Conservation (phyloP, 2,888 invertebrate species). For the Limnephilus lunatus region DNA sequence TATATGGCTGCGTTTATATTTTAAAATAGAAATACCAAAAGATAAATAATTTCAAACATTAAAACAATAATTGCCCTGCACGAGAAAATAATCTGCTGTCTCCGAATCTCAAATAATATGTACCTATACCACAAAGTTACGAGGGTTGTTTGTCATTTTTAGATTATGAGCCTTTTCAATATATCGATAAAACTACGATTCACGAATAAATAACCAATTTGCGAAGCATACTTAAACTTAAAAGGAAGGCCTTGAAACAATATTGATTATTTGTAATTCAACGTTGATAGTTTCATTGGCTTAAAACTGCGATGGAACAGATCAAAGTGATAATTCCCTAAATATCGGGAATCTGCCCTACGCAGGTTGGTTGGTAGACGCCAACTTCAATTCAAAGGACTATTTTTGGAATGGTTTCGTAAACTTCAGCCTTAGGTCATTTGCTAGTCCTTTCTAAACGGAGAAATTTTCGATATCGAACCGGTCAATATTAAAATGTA, state of each 20-base stretch:
- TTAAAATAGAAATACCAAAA: too few relatives aligned
- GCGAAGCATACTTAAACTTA: not conserved
- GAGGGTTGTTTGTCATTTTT: too few relatives aligned
- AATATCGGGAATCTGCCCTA: not conserved
- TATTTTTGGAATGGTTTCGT: not conserved
- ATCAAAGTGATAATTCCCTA: not conserved
- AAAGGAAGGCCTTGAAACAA: too few relatives aligned
- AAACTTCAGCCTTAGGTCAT: not conserved
- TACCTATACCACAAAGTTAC: too few relatives aligned
- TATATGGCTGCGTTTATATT: too few relatives aligned
- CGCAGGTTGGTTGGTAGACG: not conserved
- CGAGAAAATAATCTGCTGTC: too few relatives aligned
- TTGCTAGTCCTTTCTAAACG: not conserved
- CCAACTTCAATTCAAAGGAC: not conserved
- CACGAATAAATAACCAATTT: too few relatives aligned
- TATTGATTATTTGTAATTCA: not conserved
- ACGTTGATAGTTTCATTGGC: not conserved
- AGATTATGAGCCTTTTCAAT: too few relatives aligned
- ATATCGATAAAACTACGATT: too few relatives aligned
- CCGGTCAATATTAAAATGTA: not conserved
- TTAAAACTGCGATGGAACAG: not conserved
- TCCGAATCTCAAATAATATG: too few relatives aligned
- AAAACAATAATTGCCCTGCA: too few relatives aligned
- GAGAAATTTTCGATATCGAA: not conserved
- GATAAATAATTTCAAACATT: too few relatives aligned